Evolutionary conservation across 2,888 invertebrate species (phyloP), one percentile per base, ranked within the genome.

Genomic region (Adela reaumurella): DNA sequence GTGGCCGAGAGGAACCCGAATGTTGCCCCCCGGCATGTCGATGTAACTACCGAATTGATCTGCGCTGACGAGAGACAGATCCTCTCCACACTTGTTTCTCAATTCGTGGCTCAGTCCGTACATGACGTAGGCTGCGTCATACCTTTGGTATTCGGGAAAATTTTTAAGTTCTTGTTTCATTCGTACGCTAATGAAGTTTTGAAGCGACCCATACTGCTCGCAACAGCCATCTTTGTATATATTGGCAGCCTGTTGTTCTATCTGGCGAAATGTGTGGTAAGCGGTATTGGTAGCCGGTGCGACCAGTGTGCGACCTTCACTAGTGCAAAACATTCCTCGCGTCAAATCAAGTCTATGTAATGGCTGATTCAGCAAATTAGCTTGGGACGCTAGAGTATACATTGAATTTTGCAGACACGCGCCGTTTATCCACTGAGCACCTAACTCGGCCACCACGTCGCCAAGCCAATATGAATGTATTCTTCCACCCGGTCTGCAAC

Each of bases 401-500:
- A 88, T 81, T 1, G 89, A 85, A 62, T 90, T 88, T 4, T 87
- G 85, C 29, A 86, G 74, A 59, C 87, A 85, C 45, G 88, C 88
- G 20, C 89, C 88, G 56, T 82, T 81, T 54, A 90, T 88, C 82
- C 84, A 86, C 55, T 87, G 85, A 1, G 89, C 88, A 1, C 90
- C 90, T 82, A 90, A 82, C 67, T 90, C 90, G 20, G 89, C 89
- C 17, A 87, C 84, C 0, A 86, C 83, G 59, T 90, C 89, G 43
- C 89, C 89, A 47, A 90, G 74, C 84, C 87, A 88, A 63, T 88
- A 88, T 0, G 90, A 88, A 63, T 88, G 89, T 43, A 90, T 88
- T 52, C 90, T 80, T 48, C 90, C 90, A 24, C 90, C 90, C 52
- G 87, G 89, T 57, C 90, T 88, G 65, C 47, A 63, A 71, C 55